phyloP scores from a whole-genome alignment of 1,140 invertebrate genomes.

The Cyclina sinensis region DNA sequence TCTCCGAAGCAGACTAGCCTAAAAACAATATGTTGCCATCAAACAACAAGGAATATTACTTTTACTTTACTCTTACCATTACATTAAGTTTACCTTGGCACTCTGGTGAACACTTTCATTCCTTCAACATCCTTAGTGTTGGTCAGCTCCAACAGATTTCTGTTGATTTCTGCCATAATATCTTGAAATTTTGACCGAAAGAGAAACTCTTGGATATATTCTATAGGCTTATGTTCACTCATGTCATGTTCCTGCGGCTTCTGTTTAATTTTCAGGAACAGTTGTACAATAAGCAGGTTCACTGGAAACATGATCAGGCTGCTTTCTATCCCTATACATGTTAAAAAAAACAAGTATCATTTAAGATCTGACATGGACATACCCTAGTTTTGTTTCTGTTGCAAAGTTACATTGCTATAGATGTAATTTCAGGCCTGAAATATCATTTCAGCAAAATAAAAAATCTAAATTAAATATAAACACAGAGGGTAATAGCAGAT shows the following conservation, averaged over 20 bases:
- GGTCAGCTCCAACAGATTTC: neutral
- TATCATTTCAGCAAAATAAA: too few relatives aligned
- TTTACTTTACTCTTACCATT: too few relatives aligned
- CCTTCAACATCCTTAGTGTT: neutral
- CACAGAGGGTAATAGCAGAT: too few relatives aligned
- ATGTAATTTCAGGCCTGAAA: too few relatives aligned
- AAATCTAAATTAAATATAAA: too few relatives aligned
- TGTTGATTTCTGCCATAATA: neutral
- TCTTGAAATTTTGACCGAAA: neutral
- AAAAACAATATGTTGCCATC: too few relatives aligned
- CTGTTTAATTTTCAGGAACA: conserved; percentile 62
- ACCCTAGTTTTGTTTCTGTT: too few relatives aligned
- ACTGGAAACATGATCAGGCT: conserved; percentile 73
- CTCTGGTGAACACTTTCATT: neutral
- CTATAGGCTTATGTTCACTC: neutral
- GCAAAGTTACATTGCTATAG: too few relatives aligned
- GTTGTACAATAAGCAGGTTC: conserved; percentile 66
- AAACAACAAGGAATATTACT: too few relatives aligned
- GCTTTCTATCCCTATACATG: conserved; percentile 69
- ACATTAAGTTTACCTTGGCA: neutral
- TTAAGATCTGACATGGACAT: too few relatives aligned
- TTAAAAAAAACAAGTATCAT: too few relatives aligned
- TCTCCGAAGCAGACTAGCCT: too few relatives aligned
- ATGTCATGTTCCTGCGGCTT: neutral
- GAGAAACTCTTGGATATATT: neutral